Evolutionary conservation across 1,140 invertebrate species (phyloP).

Genomic region (Drosophila bipectinata): DNA sequence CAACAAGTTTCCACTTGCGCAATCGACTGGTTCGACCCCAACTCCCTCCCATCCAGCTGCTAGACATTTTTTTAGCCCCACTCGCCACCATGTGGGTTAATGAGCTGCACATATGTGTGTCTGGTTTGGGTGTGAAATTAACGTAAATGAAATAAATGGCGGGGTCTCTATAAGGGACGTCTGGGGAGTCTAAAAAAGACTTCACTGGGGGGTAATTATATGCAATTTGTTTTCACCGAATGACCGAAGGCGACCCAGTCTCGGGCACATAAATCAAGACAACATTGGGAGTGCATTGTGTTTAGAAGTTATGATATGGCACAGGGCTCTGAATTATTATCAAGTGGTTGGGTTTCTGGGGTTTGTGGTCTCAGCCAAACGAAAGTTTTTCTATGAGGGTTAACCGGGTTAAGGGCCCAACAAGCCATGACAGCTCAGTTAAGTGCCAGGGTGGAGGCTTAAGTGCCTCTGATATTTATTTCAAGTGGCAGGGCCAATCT

Average conservation of each 20-base stretch:
- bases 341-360: conserved; percentile 12
- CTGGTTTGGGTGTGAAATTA: conserved; percentile 36
- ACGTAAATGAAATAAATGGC: conserved; percentile 47
- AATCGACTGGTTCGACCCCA: conserved; percentile 41
- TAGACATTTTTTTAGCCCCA: conserved; percentile 11
- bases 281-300: conserved; percentile 45
- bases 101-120: conserved; percentile 36
- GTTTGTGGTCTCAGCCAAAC: conserved; percentile 13
- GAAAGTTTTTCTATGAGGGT: conserved; percentile 26
- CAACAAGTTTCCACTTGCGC: conserved; percentile 52
- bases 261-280: conserved; percentile 34
- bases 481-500: conserved; percentile 4
- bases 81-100: conserved; percentile 42
- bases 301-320: conserved; percentile 33
- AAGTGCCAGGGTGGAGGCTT: conserved; percentile 35
- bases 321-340: conserved; percentile 41
- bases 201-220: conserved; percentile 39
- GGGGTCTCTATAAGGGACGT: conserved; percentile 28
- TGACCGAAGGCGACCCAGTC: conserved; percentile 35
- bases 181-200: not conserved
- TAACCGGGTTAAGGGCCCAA: conserved; percentile 44
- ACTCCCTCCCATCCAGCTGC: not conserved
- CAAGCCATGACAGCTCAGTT: conserved; percentile 44
- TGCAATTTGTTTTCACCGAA: conserved; percentile 53
- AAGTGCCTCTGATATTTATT: conserved; percentile 27